These are phyloP conservation scores for Agonopterix arenella DNA, from an alignment of 2,888 invertebrate genomes.

Conservation along the genomic window DNA sequence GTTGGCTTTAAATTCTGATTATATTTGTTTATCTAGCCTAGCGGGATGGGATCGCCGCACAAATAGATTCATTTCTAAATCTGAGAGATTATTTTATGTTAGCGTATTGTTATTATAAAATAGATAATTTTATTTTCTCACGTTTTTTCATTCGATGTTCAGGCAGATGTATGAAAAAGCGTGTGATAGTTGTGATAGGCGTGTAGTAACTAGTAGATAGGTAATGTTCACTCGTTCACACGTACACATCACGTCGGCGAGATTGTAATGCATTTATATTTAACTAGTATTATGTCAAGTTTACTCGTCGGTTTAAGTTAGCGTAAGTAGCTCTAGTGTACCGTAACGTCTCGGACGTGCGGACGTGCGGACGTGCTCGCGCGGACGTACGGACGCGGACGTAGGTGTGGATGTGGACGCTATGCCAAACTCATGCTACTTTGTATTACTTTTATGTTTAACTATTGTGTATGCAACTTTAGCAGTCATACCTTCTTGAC, in stretches of 20 bases:
- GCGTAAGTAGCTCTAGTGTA: conserved; percentile 8
- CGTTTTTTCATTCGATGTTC: conserved; percentile 11
- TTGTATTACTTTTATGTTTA: conserved; percentile 6
- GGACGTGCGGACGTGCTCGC: background rate
- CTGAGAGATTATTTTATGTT: conserved; percentile 38
- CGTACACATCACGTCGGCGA: conserved; percentile 37
- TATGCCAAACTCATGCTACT: conserved; percentile 18
- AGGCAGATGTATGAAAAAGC: background rate
- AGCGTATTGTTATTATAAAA: conserved; percentile 12
- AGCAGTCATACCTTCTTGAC: background rate
- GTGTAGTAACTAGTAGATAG: conserved; percentile 1
- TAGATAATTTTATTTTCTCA: conserved; percentile 17
- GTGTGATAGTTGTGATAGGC: background rate
- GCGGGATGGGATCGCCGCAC: conserved; percentile 42
- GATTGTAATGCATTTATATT: conserved; percentile 62
- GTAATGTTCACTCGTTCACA: conserved; percentile 17
- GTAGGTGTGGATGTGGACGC: conserved; percentile 11
- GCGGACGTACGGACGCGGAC: background rate
- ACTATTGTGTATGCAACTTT: background rate
- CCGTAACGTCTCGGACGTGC: background rate
- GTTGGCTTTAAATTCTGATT: conserved; percentile 37
- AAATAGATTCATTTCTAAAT: conserved; percentile 38
- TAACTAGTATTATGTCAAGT: conserved; percentile 23
- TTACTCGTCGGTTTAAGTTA: conserved; percentile 15
- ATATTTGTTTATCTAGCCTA: conserved; percentile 23